phyloP scores from a whole-genome alignment of 2,113 vertebrate species.

The Colinus virginianus region DNA sequence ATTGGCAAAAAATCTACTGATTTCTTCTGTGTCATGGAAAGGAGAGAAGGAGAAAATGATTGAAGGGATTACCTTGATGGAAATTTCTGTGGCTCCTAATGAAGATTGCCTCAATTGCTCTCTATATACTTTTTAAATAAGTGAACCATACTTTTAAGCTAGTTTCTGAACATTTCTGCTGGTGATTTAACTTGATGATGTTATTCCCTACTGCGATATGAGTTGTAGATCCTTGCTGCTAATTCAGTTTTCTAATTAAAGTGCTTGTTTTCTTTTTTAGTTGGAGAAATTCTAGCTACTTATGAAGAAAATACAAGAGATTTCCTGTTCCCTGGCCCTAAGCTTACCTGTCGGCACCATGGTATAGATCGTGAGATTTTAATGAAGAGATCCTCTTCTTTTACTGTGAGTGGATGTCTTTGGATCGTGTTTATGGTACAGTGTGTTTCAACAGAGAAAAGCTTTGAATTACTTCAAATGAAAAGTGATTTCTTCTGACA shows the following conservation, averaged over 20 bases:
- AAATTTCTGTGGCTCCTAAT: not conserved
- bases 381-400: slow-evolving; percentile 87
- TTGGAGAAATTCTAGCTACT: slow-evolving; percentile 86
- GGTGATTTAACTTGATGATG: not conserved
- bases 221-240: slow-evolving; percentile 3
- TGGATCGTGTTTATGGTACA: slow-evolving; percentile 40
- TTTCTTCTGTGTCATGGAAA: not conserved
- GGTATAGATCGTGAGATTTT: slow-evolving; percentile 86
- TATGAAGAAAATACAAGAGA: slow-evolving; percentile 89
- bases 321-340: slow-evolving; percentile 90
- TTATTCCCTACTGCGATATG: not conserved
- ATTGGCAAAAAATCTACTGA: not conserved
- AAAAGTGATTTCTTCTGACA: slow-evolving; percentile 44
- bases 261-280: slow-evolving; percentile 76
- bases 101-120: not conserved
- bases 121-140: not conserved
- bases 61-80: not conserved
- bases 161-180: not conserved
- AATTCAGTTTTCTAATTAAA: slow-evolving; percentile 65
- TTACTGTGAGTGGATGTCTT: slow-evolving; percentile 82
- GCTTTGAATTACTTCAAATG: slow-evolving; percentile 46
- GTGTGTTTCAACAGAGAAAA: slow-evolving; percentile 25
- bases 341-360: slow-evolving; percentile 75
- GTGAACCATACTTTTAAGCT: not conserved
- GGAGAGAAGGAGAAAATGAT: not conserved